These are phyloP conservation scores for Xiphophorus birchmanni DNA, from an alignment of 2,797 vertebrate genomes.

Conservation along the genomic window DNA sequence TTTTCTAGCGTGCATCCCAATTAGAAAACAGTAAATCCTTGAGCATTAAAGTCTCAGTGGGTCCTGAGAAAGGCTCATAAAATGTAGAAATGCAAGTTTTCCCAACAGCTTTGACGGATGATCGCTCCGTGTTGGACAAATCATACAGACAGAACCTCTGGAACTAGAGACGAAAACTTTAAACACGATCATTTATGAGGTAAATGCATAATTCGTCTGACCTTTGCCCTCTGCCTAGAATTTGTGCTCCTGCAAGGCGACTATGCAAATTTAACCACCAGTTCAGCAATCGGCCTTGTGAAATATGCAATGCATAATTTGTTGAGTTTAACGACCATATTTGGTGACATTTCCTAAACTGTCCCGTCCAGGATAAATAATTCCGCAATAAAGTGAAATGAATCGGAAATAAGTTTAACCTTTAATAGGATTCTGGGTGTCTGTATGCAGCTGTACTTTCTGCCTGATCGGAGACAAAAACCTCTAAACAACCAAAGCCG, in stretches of 20 bases:
- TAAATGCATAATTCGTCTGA: constrained; percentile 9
- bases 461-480: constrained; percentile 5
- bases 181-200: background rate
- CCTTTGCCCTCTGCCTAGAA: constrained; percentile 1
- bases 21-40: background rate
- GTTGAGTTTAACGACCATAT: constrained; percentile 23
- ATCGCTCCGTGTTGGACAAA: constrained; percentile 12
- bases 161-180: background rate
- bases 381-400: constrained; percentile 29
- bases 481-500: constrained; percentile 7
- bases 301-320: constrained; percentile 1
- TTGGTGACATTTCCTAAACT: constrained; percentile 9
- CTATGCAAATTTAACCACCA: constrained; percentile 14
- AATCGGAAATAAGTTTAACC: constrained; percentile 18
- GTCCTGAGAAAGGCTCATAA: constrained; percentile 1
- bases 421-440: constrained; percentile 12
- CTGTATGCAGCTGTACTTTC: background rate
- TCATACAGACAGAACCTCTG: background rate
- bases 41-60: constrained; percentile 25
- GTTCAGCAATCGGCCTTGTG: background rate
- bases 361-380: constrained; percentile 1
- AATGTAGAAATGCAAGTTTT: background rate
- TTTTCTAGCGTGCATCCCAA: constrained; percentile 17
- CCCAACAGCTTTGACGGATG: constrained; percentile 3
- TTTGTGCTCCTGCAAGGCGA: background rate